Conservation (phyloP, 1,140 invertebrate genomes). For the Cardiocondyla obscurior region DNA sequence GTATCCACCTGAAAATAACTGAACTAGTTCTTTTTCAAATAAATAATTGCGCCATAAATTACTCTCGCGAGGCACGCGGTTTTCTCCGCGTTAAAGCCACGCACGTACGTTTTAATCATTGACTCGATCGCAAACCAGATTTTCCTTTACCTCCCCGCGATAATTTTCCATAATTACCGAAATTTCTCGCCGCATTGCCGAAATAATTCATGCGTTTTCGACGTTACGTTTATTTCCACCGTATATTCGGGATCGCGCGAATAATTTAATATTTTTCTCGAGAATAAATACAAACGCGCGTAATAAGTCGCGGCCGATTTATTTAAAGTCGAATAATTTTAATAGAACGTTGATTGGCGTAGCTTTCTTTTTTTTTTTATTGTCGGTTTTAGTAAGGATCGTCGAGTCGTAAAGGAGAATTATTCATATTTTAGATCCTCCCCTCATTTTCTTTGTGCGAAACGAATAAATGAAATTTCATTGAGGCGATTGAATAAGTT, state of each 20-base stretch:
- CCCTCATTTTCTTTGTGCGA: background rate
- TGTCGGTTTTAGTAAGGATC: background rate
- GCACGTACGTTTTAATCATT: slow-evolving; percentile 61
- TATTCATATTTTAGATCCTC: background rate
- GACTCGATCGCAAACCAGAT: slow-evolving; percentile 30
- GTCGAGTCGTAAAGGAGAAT: background rate
- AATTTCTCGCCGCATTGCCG: background rate
- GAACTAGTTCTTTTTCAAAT: slow-evolving; percentile 68
- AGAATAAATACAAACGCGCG: background rate
- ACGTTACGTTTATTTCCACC: background rate
- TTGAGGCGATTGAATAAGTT: background rate
- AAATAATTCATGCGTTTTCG: background rate
- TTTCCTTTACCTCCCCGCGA: background rate
- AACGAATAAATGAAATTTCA: background rate
- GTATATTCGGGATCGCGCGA: background rate
- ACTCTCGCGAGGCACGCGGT: slow-evolving; percentile 47
- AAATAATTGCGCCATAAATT: slow-evolving; percentile 69
- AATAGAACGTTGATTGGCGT: background rate
- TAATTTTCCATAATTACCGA: background rate
- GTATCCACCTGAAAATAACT: slow-evolving; percentile 68
- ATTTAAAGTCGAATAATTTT: background rate
- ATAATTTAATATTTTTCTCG: background rate
- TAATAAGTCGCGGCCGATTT: too few species aligned
- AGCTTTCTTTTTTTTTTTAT: too few species aligned
- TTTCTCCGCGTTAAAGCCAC: slow-evolving; percentile 51